These are phyloP conservation scores for Anolis apletophallus DNA, from an alignment of 2,797 vertebrate genomes.

Conservation along the genomic window DNA sequence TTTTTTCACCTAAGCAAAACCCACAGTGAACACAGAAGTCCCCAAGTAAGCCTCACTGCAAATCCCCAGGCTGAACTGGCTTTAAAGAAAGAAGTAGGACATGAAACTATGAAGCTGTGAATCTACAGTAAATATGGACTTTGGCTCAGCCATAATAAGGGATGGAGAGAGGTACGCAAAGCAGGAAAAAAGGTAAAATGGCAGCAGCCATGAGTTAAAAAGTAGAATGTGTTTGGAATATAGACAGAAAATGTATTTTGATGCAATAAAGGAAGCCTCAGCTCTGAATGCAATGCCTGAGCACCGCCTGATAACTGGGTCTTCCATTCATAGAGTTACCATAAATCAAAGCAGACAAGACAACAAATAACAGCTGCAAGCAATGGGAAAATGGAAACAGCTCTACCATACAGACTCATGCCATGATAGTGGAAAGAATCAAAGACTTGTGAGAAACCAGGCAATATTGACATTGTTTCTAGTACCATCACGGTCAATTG, in stretches of 20 bases:
- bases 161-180: neutral
- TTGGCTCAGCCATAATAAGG: neutral
- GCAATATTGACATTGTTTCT: neutral
- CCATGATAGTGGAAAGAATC: neutral
- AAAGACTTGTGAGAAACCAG: neutral
- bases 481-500: neutral
- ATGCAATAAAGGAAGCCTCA: no score
- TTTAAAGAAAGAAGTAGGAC: neutral
- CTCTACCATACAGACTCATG: neutral
- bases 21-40: neutral
- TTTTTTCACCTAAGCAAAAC: neutral
- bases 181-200: neutral
- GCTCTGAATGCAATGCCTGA: no score
- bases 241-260: neutral
- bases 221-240: neutral
- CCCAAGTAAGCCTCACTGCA: neutral
- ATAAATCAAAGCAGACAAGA: no score
- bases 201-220: neutral
- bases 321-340: no score
- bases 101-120: neutral
- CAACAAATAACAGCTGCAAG: no score
- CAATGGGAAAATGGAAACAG: no score
- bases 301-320: no score
- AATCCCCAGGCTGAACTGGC: neutral
- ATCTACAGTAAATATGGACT: neutral